Evolutionary conservation across 1,140 invertebrate species (phyloP), one percentile per base, ranked within the genome.

Genomic region (Medauroidea extradentata): DNA sequence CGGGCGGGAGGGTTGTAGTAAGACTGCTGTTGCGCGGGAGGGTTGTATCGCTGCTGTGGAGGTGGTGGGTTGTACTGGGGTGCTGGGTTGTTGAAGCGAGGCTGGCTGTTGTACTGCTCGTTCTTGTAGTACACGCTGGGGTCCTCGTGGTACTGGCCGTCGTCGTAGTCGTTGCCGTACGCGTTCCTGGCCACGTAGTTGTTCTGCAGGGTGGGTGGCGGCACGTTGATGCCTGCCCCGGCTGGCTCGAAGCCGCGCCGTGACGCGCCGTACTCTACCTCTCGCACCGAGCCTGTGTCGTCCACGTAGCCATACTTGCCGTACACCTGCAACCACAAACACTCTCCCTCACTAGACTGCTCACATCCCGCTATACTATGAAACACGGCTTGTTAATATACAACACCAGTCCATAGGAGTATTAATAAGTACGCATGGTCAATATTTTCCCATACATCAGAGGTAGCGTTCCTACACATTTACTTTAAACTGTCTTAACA

Each of bases 261-360:
- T 53, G 82, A 83, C 2, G 90, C 89, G n/a, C 89, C 89, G 66
- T 93, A 93, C 57, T 90, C 87, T 5, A 63, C 69, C 42, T 72
- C 66, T 23, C 73, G 54, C 0, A 85, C 60, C 65, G 82, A 83
- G 14, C 91, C 90, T 14, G 78, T 75, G 63, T 90, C 89, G 63
- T 93, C 91, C 0, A 91, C 81, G 71, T 92, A 93, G 18, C 88
- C 85, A 67, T 90, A 87, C 70, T 91, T 89, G 46, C 91, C 91
- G 39, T 86, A 87, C 3, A 93, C 63, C 3, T 55, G 29, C 29
- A 34, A 34, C 5, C 29, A 34, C 29, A n/a, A n/a, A n/a, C n/a
- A 11, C 29, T 4, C 4, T 4, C 29, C 29, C 29, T 34, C 29
- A 34, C 5, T 11, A 34, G 5, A 7, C 29, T 11, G 4, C 29